Evolutionary conservation across 2,797 vertebrate genomes (phyloP), one percentile per base, ranked within the genome.

Genomic region (Platalea minor): DNA sequence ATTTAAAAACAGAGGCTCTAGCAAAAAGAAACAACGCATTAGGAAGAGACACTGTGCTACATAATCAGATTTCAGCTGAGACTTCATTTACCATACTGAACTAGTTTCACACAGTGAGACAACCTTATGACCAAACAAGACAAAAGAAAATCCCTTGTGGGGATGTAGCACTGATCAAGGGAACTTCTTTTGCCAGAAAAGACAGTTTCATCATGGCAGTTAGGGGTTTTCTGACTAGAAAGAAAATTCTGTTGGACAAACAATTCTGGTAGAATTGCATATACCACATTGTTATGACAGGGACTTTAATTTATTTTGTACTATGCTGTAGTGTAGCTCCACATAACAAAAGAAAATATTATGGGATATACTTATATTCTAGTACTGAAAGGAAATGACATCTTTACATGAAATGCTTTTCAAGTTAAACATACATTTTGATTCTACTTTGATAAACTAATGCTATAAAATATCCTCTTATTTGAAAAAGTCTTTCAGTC

Each of bases 181-280:
- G 72, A 95, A 68, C 81, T 56, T 80, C 64, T 80, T 95, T 92
- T 91, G 61, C 93, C 91, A 84, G 67, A 60, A 95, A 91, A 95
- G 82, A 94, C 94, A 95, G 73, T 90, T 97, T 84, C 89, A 85
- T 82, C 45, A 18, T 59, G 95, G 69, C 84, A 88, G 70, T 91
- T 90, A 67, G 57, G 60, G 41, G 57, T 17, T 75, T 96, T 97
- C 89, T 95, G 81, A 78, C 83, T 95, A 77, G 94, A 89, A 88
- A 63, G 86, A 96, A 97, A 97, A 98, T 96, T 85, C 60, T 33
- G 82, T 53, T 75, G 70, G 93, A 87, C 85, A 97, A 96, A 96
- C 70, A 96, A 70, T 95, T 94, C 82, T 91, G 35, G 35, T 75
- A 73, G 78, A 96, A 97, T 77, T 89, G 26, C 89, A 61, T 91